These are phyloP conservation scores for Synergus laeviventris DNA, from an alignment of 2,888 invertebrate species.

Conservation along the genomic window DNA sequence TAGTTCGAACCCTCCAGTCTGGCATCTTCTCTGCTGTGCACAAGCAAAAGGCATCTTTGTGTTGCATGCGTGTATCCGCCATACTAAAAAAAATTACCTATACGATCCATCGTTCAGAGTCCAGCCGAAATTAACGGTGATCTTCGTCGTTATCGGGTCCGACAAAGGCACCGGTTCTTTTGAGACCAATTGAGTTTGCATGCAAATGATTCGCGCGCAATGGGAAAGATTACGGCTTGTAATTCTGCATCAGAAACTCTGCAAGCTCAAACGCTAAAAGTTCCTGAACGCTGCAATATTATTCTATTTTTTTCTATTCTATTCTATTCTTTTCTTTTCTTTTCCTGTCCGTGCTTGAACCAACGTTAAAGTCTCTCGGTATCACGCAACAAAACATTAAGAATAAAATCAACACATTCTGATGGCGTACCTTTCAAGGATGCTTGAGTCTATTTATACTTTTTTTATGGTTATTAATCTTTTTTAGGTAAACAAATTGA, in stretches of 20 bases:
- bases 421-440: background rate
- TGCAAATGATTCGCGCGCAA: conserved; percentile 34
- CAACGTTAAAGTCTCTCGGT: conserved; percentile 14
- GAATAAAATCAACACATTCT: background rate
- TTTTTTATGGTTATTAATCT: background rate
- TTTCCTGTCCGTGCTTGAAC: background rate
- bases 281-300: background rate
- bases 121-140: conserved; percentile 41
- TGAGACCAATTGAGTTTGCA: conserved; percentile 37
- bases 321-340: background rate
- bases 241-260: background rate
- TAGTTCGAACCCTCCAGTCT: conserved; percentile 70
- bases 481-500: background rate
- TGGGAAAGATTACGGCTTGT: conserved; percentile 3
- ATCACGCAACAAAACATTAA: background rate
- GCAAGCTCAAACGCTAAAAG: background rate
- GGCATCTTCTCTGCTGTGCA: conserved; percentile 55
- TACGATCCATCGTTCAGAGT: conserved; percentile 38
- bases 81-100: conserved; percentile 36
- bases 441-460: background rate
- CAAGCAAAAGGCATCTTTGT: conserved; percentile 44
- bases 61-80: conserved; percentile 45
- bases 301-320: background rate
- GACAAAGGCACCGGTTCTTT: conserved; percentile 35
- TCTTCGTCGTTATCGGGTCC: conserved; percentile 45